Evolutionary conservation across 92 coral and sea anemone species (phyloP).

Genomic region (Zoanthus sansibaricus): DNA sequence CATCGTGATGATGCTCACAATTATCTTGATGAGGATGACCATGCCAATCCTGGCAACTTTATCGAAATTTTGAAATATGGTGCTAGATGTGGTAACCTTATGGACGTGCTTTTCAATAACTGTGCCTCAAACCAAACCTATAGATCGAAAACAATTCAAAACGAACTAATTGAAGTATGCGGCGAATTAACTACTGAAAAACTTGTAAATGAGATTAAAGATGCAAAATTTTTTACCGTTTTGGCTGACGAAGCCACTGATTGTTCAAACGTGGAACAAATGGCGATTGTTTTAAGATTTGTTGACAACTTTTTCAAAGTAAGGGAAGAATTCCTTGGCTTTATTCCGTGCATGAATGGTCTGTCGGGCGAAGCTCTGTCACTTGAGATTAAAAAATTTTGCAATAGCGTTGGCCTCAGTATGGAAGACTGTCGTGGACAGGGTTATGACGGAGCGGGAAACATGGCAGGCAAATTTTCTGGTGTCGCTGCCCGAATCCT

Average conservation of each 20-base stretch:
- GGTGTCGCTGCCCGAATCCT: slow-evolving; percentile 57
- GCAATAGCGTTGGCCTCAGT: slow-evolving; percentile 21
- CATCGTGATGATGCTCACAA: slow-evolving; percentile 51
- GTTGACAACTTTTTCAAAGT: slow-evolving; percentile 23
- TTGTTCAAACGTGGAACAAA: slow-evolving; percentile 55
- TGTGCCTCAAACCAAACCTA: slow-evolving; percentile 46
- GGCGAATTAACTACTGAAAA: slow-evolving; percentile 41
- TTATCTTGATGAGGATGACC: slow-evolving; percentile 28
- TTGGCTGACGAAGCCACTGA: slow-evolving; percentile 62
- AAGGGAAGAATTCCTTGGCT: background rate
- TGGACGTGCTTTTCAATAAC: slow-evolving; percentile 36
- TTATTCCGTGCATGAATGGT: slow-evolving; percentile 37
- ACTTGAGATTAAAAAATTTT: slow-evolving; percentile 27
- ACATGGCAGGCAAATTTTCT: slow-evolving; percentile 58
- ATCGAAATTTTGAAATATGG: slow-evolving; percentile 46
- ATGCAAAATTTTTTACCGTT: slow-evolving; percentile 46
- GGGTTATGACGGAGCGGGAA: slow-evolving; percentile 61
- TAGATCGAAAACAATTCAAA: slow-evolving; percentile 51
- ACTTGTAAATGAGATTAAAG: slow-evolving; percentile 31
- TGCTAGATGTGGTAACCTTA: slow-evolving; percentile 45
- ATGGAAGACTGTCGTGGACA: slow-evolving; percentile 55
- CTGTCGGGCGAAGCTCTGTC: slow-evolving; percentile 49
- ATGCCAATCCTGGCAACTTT: slow-evolving; percentile 47
- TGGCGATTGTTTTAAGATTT: slow-evolving; percentile 53
- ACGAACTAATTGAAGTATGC: slow-evolving; percentile 46